Evolutionary conservation across 2,888 invertebrate species (phyloP), one percentile per base, ranked within the genome.

Genomic region (Eupithecia inturbata): DNA sequence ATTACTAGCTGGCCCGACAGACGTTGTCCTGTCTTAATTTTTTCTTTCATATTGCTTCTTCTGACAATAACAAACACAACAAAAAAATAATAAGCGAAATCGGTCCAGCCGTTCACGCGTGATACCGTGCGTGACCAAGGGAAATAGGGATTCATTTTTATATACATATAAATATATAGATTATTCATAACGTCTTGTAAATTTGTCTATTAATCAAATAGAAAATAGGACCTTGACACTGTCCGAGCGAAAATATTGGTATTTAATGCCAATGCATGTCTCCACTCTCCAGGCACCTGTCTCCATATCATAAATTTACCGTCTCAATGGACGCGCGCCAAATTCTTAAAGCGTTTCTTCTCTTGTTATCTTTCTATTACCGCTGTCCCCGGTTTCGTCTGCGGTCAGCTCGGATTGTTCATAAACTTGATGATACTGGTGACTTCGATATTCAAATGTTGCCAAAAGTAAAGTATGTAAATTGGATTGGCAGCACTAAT

Each of bases 321-420:
- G 77, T 81, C 78, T 81, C 77, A 75, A 81, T 88, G 88, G 88
- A 81, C 77, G 57, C 69, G 39, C 73, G 87, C 89, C 88, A 88
- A 88, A 83, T 81, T 82, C 79, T 75, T 74, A 68, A 45, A 74
- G 49, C 73, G 70, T 67, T 71, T 64, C 63, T 71, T 64, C 57
- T 71, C 68, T 41, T 68, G 74, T n/a, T 45, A 45, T 66, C 68
- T 72, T 67, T 66, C 62, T 33, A 36, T 53, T 26, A 26, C 41
- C 26, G 41, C 26, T 26, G 5, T 26, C 57, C 53, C 53, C 28
- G 39, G 28, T 31, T 62, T 31, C 7, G 28, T 31, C 31, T 31
- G 14, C 31, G 57, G 12, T 3, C 4, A 57, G n/a, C 14, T 57
- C 14, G 26, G 1, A 57, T 57, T 26, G 26, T 26, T 57, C 5